Evolutionary conservation across 2,113 vertebrate species (phyloP).

Genomic region (Dasypus novemcinctus): DNA sequence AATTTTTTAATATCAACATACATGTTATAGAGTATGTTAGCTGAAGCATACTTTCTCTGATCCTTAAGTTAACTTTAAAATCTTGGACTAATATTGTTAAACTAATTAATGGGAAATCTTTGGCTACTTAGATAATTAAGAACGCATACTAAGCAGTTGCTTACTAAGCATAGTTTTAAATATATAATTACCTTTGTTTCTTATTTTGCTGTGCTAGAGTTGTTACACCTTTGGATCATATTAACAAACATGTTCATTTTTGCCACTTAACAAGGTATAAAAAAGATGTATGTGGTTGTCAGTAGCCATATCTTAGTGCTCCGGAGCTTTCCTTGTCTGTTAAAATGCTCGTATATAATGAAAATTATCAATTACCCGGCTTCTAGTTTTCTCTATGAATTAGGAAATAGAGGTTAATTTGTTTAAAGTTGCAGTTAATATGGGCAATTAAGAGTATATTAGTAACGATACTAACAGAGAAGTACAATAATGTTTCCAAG

Average conservation of each 20-base stretch:
- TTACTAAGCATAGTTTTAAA: neutral
- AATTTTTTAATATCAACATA: neutral
- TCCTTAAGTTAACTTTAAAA: neutral
- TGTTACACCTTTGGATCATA: neutral
- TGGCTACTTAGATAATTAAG: neutral
- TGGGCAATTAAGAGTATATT: neutral
- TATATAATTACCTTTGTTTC: neutral
- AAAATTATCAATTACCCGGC: neutral
- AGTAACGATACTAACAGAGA: neutral
- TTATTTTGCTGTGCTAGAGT: neutral
- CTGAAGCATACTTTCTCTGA: constrained; percentile 6
- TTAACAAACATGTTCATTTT: neutral
- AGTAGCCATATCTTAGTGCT: neutral
- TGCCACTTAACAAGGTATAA: neutral
- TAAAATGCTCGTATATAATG: neutral
- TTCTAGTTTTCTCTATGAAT: neutral
- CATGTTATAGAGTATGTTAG: neutral
- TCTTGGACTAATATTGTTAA: neutral
- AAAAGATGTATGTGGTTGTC: neutral
- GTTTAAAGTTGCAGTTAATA: neutral
- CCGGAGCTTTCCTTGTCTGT: neutral
- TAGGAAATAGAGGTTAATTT: neutral
- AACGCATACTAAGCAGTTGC: neutral
- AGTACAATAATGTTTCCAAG: neutral
- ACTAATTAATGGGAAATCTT: neutral